Evolutionary conservation across 2,888 invertebrate species (phyloP), one percentile per base, ranked within the genome.

Genomic region (Erebia palarica): DNA sequence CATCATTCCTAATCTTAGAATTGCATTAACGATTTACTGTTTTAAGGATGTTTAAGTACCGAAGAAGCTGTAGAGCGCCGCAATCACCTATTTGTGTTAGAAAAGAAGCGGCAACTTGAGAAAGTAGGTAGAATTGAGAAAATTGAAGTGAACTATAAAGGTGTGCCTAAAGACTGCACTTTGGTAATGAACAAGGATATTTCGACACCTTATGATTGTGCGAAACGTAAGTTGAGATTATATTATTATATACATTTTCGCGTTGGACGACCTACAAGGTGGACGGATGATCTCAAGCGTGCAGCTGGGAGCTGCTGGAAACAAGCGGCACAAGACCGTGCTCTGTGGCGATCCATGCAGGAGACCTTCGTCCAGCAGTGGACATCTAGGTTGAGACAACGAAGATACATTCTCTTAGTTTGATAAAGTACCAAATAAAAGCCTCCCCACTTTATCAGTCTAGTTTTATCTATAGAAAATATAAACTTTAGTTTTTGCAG

Each of bases 181-280:
- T 87, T 99, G 70, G 85, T 97, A 27, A 98, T 99, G 98, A 99
- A 99, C 86, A 97, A 96, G 84, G 93, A 95, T 76, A 88, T 99
- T 10, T 99, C 99, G 0, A 99, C 99, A 1, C 99, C 99, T 0
- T 96, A 95, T 80, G 96, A 99, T 83, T 98, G 98, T 89, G 97
- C 98, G 1, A 96, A 95, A 94, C 98, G 97, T 97, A 92, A 94
- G 95, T 89, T 51, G 14, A 47, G 13, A 16, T 9, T 60, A 60
- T 10, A 7, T 47, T 1, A 7, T 53, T 27, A 27, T 4, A 27
- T 27, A n/a, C n/a, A n/a, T n/a, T n/a, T n/a, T n/a, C n/a, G n/a
- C n/a, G n/a, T n/a, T n/a, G n/a, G n/a, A n/a, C n/a, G n/a, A n/a
- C n/a, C n/a, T n/a, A n/a, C n/a, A n/a, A n/a, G n/a, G n/a, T n/a